phyloP scores from a whole-genome alignment of 2,797 vertebrate genomes.

The Sparus aurata region DNA sequence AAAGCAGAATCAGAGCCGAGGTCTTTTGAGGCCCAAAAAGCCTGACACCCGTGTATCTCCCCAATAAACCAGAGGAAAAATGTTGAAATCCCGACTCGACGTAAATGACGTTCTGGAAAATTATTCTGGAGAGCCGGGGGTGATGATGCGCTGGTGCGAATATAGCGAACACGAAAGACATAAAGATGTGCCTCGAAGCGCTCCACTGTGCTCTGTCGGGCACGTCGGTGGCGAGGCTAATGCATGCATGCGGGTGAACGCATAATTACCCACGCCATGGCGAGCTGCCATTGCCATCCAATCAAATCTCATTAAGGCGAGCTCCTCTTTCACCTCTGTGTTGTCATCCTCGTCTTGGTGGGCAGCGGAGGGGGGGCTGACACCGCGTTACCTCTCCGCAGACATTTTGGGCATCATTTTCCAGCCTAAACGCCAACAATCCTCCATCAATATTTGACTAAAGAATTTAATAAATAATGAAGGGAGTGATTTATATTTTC shows the following conservation, averaged over 20 bases:
- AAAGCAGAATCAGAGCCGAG: slow-evolving; percentile 64
- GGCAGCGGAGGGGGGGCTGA: neutral
- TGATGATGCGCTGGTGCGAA: slow-evolving; percentile 44
- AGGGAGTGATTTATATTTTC: slow-evolving; percentile 10
- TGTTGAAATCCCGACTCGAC: slow-evolving; percentile 27
- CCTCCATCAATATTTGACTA: slow-evolving; percentile 42
- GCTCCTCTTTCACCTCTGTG: slow-evolving; percentile 54
- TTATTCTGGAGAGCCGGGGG: slow-evolving; percentile 56
- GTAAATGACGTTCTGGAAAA: slow-evolving; percentile 64
- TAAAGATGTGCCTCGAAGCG: slow-evolving; percentile 36
- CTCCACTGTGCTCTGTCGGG: slow-evolving; percentile 49
- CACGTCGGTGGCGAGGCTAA: slow-evolving; percentile 46
- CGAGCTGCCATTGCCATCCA: slow-evolving; percentile 55
- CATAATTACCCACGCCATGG: slow-evolving; percentile 65
- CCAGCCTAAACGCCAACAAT: slow-evolving; percentile 2
- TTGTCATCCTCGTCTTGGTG: slow-evolving; percentile 28
- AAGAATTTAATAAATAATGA: slow-evolving; percentile 34
- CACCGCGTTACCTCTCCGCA: slow-evolving; percentile 39
- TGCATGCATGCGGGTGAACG: slow-evolving; percentile 37
- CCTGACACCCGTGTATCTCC: slow-evolving; percentile 33
- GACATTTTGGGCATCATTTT: slow-evolving; percentile 23
- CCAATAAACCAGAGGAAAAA: slow-evolving; percentile 55
- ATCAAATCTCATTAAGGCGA: slow-evolving; percentile 70
- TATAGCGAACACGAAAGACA: slow-evolving; percentile 47
- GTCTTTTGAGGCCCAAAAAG: slow-evolving; percentile 49